Conservation (phyloP, 2,797 vertebrate species). For the Emydoidea blandingii region DNA sequence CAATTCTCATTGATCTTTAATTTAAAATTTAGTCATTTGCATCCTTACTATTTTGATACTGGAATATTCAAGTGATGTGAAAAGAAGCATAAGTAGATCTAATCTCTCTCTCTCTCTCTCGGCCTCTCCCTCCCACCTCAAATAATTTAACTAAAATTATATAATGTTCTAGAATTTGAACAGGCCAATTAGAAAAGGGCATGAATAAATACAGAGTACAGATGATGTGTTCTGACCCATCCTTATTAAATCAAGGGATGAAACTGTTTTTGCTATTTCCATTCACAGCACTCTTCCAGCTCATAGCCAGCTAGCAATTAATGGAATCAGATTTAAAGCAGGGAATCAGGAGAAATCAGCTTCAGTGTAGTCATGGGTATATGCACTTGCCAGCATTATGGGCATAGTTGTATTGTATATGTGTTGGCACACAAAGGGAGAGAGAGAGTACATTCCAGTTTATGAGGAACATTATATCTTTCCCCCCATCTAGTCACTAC, state of each 20-base stretch:
- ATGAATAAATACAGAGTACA: slow-evolving; percentile 47
- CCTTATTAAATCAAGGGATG: slow-evolving; percentile 58
- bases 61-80: neutral
- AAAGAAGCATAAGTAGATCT: neutral
- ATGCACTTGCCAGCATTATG: neutral
- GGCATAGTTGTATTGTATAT: neutral
- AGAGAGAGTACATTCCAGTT: neutral
- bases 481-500: neutral
- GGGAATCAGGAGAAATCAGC: slow-evolving; percentile 40
- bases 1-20: slow-evolving; percentile 16
- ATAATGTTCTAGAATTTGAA: slow-evolving; percentile 30
- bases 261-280: slow-evolving; percentile 44
- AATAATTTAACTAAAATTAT: slow-evolving; percentile 43
- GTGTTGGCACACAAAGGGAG: neutral
- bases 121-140: neutral
- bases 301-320: slow-evolving; percentile 67
- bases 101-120: neutral
- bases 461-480: neutral
- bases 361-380: slow-evolving; percentile 52
- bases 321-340: slow-evolving; percentile 63
- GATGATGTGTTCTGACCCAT: slow-evolving; percentile 38
- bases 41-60: slow-evolving; percentile 1
- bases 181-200: slow-evolving; percentile 36
- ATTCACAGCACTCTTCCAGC: slow-evolving; percentile 54
- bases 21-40: neutral